A percentile compares a stretch with the other conserved stretches of the same genome.
These are phyloP conservation scores for Merops nubicus DNA, from an alignment of 2,113 vertebrate genomes.

Conservation along the genomic window DNA sequence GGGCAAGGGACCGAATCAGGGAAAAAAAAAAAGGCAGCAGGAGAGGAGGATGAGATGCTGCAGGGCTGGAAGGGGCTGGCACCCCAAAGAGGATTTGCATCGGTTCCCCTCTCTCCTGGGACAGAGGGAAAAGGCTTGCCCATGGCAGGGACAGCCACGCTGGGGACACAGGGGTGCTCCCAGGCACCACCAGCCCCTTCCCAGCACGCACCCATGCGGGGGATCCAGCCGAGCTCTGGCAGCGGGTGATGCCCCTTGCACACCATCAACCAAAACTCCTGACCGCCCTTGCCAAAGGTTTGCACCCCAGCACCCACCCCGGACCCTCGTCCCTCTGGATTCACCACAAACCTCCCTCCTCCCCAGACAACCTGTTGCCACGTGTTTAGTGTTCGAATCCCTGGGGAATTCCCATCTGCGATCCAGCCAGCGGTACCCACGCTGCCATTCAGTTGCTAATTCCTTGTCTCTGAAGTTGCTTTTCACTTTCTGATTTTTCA, in stretches of 20 bases:
- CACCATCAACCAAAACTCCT: background rate
- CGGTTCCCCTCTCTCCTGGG: background rate
- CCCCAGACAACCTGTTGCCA: slow-evolving; percentile 47
- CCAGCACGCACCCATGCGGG: background rate
- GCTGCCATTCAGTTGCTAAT: slow-evolving; percentile 68
- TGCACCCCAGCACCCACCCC: background rate
- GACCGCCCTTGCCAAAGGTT: accelerated
- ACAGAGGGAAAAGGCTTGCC: background rate
- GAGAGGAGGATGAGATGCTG: slow-evolving; percentile 12
- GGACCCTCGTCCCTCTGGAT: background rate
- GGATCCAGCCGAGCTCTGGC: background rate
- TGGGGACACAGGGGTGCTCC: accelerated
- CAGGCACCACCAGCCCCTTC: background rate
- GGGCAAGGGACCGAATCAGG: slow-evolving; percentile 37
- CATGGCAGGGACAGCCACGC: accelerated
- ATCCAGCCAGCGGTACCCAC: background rate
- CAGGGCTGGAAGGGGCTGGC: background rate
- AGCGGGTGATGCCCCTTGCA: accelerated
- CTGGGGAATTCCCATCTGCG: slow-evolving; percentile 43
- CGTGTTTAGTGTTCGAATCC: slow-evolving; percentile 10
- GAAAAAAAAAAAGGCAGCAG: background rate
- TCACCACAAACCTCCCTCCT: background rate
- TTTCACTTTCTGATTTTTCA: slow-evolving; percentile 81
- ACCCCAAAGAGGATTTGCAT: background rate
- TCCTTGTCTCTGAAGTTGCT: slow-evolving; percentile 75